phyloP scores from a whole-genome alignment of 2,888 invertebrate genomes.

The Crematogaster levior region DNA sequence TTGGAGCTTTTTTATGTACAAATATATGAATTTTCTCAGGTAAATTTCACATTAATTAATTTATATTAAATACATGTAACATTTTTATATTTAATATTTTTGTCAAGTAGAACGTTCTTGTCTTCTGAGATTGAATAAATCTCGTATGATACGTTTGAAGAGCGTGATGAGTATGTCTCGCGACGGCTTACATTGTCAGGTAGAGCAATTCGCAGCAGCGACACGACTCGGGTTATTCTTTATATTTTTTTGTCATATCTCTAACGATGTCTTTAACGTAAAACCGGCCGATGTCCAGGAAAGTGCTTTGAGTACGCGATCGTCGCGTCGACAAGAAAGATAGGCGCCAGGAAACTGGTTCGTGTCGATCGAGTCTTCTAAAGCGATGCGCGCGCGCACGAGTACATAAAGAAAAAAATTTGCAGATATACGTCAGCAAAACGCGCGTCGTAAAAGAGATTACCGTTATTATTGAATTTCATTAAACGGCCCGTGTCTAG shows the following conservation, averaged over 20 bases:
- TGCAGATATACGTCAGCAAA: conserved; percentile 61
- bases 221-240: conserved; percentile 17
- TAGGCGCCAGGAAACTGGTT: conserved; percentile 73
- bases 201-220: conserved; percentile 38
- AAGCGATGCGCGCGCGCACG: conserved; percentile 35
- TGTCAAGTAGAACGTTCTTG: background rate
- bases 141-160: background rate
- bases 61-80: background rate
- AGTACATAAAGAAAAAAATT: conserved; percentile 54
- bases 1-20: background rate
- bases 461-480: conserved; percentile 78
- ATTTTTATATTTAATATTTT: background rate
- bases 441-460: conserved; percentile 64
- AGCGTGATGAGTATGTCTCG: conserved; percentile 16
- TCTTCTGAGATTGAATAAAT: background rate
- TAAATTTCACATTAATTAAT: background rate
- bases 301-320: conserved; percentile 54
- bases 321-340: conserved; percentile 60
- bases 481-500: conserved; percentile 59
- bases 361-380: conserved; percentile 48
- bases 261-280: conserved; percentile 62
- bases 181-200: conserved; percentile 31
- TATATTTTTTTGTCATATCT: conserved; percentile 30
- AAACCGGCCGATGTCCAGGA: conserved; percentile 54
- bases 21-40: background rate